Conservation (phyloP, 1,140 invertebrate species). For the Heliconius hermathena region DNA sequence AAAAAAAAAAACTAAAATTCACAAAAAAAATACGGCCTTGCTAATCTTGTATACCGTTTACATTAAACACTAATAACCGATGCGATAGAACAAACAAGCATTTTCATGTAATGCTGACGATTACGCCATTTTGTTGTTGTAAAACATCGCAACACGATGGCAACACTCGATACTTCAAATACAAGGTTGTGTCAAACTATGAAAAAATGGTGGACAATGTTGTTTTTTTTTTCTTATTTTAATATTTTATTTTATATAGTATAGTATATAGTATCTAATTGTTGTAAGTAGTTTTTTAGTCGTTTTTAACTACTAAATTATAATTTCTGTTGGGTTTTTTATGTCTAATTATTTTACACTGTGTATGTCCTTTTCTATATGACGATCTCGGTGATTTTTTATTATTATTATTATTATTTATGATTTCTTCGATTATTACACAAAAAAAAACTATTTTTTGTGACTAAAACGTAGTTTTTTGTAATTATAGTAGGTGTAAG, state of each 20-base stretch:
- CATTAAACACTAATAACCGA: background rate
- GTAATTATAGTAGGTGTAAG: background rate
- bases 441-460: background rate
- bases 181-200: background rate
- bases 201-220: background rate
- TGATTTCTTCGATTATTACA: no score
- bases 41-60: background rate
- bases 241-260: background rate
- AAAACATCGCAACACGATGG: background rate
- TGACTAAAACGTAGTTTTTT: background rate
- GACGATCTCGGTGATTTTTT: no score
- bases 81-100: constrained; percentile 4
- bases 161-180: background rate
- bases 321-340: no score
- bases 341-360: no score
- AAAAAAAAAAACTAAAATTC: no score
- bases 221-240: background rate
- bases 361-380: no score
- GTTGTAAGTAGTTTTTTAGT: no score
- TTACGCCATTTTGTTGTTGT: background rate
- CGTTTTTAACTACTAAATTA: no score
- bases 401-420: no score
- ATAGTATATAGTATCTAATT: no score
- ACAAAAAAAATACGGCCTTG: background rate
- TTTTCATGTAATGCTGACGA: background rate